Base-by-base conservation (phyloP, 2,113 vertebrate species). In the Leuciscus idus region DNA sequence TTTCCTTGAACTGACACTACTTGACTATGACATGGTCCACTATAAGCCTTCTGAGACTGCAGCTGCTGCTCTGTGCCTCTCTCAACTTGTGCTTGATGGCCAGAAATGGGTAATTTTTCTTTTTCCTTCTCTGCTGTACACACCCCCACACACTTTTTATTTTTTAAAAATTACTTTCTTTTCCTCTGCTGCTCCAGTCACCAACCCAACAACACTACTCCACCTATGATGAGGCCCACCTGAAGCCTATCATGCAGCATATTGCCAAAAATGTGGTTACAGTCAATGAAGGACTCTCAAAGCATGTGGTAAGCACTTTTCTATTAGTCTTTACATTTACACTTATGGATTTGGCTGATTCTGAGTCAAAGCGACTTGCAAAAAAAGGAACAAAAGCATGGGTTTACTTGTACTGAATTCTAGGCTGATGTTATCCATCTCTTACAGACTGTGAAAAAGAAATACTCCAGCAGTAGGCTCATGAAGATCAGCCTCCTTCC, bases 21-120 rank as follows among this genome's bases (percentile, higher is more conserved):
- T 95, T 0, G 98, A 99, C 92, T 99, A 99, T 0, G 92, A 96
- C 59, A 97, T 99, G 98, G 97, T 97, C 6, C 98, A 99, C 84
- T 94, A 95, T 6, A 93, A 92, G 11, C 98, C 98, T 1, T 99
- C 98, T 1, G 96, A 96, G 92, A 87, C 97, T 0, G 98, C 97
- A 0, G 97, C 98, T 0, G 98, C 98, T 0, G 93, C 97, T 0
- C 90, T 97, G 19, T 97, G 96, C 88, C 92, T 99, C 15, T 95
- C 97, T 17, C 97, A 97, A 70, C 97, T 95, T 89, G 81, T 98
- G 89, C 92, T 99, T 3, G 95, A 95, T 0, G 90, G 86, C 11
- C 92, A 92, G 84, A 92, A 92, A 80, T 99, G 98, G 98, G 98
- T 98, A 23, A 15, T 1, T 50, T 55, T 9, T 6, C 1, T 33